These are phyloP conservation scores for Imbricaverruca yamaguchii DNA, from an alignment of 2,888 invertebrate genomes.

Conservation along the genomic window DNA sequence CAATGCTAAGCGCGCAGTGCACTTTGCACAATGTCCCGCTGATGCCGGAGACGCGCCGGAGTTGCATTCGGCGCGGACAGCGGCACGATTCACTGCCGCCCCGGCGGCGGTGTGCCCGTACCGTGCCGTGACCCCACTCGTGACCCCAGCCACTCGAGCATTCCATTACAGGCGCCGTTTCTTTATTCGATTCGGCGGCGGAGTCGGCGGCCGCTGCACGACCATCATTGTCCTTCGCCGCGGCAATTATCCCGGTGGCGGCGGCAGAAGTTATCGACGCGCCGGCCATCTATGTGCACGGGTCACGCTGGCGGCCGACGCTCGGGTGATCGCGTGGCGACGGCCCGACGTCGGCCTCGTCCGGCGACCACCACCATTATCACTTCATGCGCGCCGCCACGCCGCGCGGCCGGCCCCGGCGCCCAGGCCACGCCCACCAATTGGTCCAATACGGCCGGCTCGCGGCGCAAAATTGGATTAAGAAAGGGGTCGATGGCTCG, in stretches of 20 bases:
- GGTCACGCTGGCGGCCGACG: background rate
- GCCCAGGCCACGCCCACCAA: background rate
- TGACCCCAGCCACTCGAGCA: background rate
- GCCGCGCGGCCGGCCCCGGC: background rate
- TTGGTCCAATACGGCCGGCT: background rate
- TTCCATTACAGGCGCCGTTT: background rate
- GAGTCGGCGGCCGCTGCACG: background rate
- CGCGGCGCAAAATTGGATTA: conserved; percentile 3
- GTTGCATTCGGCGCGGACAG: too few relatives aligned
- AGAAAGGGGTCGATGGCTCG: background rate
- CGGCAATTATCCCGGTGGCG: conserved; percentile 2
- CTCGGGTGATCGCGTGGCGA: background rate
- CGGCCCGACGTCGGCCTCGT: background rate
- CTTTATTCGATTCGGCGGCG: background rate
- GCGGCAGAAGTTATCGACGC: conserved; percentile 6
- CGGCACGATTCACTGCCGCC: background rate
- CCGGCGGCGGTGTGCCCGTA: background rate
- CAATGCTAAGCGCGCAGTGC: too few relatives aligned
- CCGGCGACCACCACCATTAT: background rate
- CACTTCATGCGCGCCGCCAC: background rate
- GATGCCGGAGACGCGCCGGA: too few relatives aligned
- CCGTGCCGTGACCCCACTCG: background rate
- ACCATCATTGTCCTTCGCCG: background rate
- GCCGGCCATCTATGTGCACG: background rate
- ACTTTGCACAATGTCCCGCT: too few relatives aligned